Conservation (phyloP, 2,888 invertebrate genomes). For the Campoletis raptor region DNA sequence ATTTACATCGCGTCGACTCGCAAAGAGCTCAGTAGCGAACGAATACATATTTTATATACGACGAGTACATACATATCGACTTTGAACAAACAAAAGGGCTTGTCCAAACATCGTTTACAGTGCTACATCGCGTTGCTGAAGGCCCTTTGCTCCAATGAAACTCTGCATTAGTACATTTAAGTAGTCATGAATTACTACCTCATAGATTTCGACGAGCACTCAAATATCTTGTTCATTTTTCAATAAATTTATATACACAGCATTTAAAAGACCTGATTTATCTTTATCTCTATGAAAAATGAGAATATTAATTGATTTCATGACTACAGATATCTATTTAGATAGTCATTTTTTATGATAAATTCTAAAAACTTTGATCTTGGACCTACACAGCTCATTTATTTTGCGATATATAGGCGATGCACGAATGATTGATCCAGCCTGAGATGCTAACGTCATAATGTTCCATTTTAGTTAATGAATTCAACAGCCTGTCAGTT, state of each 20-base stretch:
- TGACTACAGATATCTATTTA: background rate
- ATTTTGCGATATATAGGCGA: too few species aligned
- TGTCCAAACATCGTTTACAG: background rate
- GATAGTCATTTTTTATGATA: background rate
- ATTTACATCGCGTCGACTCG: slow-evolving; percentile 76
- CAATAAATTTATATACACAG: background rate
- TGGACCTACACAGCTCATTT: background rate
- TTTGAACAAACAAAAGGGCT: slow-evolving; percentile 16
- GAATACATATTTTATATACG: slow-evolving; percentile 57
- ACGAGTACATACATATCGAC: slow-evolving; percentile 27
- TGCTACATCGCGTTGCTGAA: background rate
- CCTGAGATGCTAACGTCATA: too few species aligned
- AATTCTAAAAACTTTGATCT: background rate
- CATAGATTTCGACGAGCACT: slow-evolving; percentile 1
- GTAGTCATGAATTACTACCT: background rate
- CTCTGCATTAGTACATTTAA: background rate
- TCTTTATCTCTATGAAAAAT: background rate
- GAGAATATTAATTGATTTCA: background rate
- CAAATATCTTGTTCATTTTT: slow-evolving; percentile 14
- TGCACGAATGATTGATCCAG: too few species aligned
- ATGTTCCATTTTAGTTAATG: background rate
- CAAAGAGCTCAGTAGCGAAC: slow-evolving; percentile 74
- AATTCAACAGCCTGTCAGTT: background rate
- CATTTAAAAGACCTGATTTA: background rate
- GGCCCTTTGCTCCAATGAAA: background rate